These are phyloP conservation scores for Cheilosia pagana DNA, from an alignment of 2,888 invertebrate species.

Conservation along the genomic window DNA sequence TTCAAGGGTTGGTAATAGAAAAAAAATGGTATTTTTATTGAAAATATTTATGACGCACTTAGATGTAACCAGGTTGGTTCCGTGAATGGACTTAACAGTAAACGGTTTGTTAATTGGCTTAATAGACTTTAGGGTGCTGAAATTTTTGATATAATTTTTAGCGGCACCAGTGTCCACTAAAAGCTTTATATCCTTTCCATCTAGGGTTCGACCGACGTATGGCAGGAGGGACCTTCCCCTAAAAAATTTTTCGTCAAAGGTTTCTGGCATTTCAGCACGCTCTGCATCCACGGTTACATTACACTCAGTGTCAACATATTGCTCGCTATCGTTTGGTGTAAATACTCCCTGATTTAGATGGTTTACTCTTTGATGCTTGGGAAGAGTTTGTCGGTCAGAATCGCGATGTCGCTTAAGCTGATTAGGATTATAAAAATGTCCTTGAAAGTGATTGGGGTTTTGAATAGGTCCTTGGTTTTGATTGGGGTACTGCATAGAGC, in stretches of 20 bases:
- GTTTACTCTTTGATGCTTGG: background rate
- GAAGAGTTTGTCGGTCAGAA: slow-evolving; percentile 5
- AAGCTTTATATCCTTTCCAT: slow-evolving; percentile 46
- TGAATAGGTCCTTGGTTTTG: background rate
- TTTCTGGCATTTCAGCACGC: background rate
- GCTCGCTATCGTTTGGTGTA: background rate
- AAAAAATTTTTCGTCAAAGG: slow-evolving; percentile 34
- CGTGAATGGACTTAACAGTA: slow-evolving; percentile 15
- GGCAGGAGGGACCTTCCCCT: slow-evolving; percentile 42
- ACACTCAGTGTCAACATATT: background rate
- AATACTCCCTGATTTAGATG: background rate
- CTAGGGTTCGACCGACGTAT: slow-evolving; percentile 27
- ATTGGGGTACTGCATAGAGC: background rate
- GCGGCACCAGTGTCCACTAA: slow-evolving; percentile 26
- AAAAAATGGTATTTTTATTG: slow-evolving; percentile 56
- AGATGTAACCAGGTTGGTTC: background rate
- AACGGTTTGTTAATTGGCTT: slow-evolving; percentile 17
- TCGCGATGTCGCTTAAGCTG: background rate
- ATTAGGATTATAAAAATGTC: background rate
- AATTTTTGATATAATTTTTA: slow-evolving; percentile 62
- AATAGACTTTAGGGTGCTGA: slow-evolving; percentile 43
- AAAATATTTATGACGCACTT: slow-evolving; percentile 49
- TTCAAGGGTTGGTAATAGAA: slow-evolving; percentile 50
- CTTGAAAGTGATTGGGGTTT: background rate
- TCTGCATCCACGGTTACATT: background rate